These are phyloP conservation scores for Dastarcus helophoroides DNA, from an alignment of 2,888 invertebrate species.

Conservation along the genomic window DNA sequence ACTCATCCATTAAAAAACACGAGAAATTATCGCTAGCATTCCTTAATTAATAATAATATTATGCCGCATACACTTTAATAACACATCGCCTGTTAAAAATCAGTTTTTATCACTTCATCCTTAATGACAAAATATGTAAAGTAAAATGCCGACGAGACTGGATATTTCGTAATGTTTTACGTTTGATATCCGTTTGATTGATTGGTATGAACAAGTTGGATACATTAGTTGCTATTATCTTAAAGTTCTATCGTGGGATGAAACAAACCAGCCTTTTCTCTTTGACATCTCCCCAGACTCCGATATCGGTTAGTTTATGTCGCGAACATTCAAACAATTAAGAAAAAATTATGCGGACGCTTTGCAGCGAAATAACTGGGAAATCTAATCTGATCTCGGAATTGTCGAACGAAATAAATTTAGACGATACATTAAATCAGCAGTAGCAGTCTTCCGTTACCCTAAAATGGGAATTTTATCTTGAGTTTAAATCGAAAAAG, in stretches of 20 bases:
- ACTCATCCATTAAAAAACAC: too few relatives aligned
- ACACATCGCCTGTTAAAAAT: too few relatives aligned
- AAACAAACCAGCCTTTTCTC: conserved; percentile 11
- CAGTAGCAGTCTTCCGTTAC: too few relatives aligned
- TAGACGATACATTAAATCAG: too few relatives aligned
- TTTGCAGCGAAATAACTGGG: conserved; percentile 16
- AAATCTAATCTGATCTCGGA: conserved; percentile 20
- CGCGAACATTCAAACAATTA: conserved; percentile 14
- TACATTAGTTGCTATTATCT: conserved; percentile 27
- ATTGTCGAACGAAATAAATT: conserved; percentile 19
- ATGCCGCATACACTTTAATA: too few relatives aligned
- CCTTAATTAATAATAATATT: too few relatives aligned
- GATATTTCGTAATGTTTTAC: conserved; percentile 15
- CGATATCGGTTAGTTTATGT: conserved; percentile 8
- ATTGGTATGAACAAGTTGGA: conserved; percentile 24
- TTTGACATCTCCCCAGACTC: conserved; percentile 17
- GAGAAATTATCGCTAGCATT: too few relatives aligned
- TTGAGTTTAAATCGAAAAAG: too few relatives aligned
- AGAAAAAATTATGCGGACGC: conserved; percentile 21
- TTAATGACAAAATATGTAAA: too few relatives aligned
- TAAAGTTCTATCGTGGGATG: conserved; percentile 24
- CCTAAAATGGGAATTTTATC: too few relatives aligned
- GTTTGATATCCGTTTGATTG: conserved; percentile 24
- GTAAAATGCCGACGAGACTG: too few relatives aligned
- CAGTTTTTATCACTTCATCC: too few relatives aligned